A percentile compares a stretch with the other conserved stretches of the same genome.
These are phyloP conservation scores for Ecdyonurus torrentis DNA, from an alignment of 2,888 invertebrate genomes.

Conservation along the genomic window DNA sequence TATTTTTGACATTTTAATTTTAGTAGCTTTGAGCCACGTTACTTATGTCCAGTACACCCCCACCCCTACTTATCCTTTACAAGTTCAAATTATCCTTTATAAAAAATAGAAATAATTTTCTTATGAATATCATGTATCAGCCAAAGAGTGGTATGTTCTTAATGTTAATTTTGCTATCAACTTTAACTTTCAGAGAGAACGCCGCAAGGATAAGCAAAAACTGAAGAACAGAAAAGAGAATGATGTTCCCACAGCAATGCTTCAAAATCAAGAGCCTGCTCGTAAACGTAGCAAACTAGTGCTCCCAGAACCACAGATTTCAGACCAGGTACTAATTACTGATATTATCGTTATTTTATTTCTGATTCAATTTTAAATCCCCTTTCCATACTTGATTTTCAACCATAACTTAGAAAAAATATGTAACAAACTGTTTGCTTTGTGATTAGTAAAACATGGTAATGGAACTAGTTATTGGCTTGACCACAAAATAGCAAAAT, in stretches of 20 bases:
- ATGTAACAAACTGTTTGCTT: too few species aligned
- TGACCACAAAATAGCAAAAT: too few species aligned
- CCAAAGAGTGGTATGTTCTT: neutral
- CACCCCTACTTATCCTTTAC: too few species aligned
- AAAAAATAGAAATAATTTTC: slow-evolving; percentile 6
- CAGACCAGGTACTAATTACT: slow-evolving; percentile 72
- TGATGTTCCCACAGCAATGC: slow-evolving; percentile 80
- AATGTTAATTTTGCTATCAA: slow-evolving; percentile 7
- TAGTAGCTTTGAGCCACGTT: too few species aligned
- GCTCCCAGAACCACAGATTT: slow-evolving; percentile 90
- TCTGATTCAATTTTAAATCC: too few species aligned
- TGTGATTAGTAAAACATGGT: too few species aligned
- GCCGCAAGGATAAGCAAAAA: slow-evolving; percentile 90
- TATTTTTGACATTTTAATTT: too few species aligned
- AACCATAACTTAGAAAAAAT: too few species aligned
- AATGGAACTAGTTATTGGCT: neutral
- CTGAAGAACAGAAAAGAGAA: slow-evolving; percentile 91
- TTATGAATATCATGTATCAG: neutral
- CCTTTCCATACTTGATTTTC: too few species aligned
- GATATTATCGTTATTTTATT: too few species aligned
- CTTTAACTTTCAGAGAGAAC: slow-evolving; percentile 45
- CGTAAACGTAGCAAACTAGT: slow-evolving; percentile 91
- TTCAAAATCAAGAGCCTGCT: slow-evolving; percentile 74
- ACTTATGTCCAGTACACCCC: too few species aligned
- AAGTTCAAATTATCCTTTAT: too few species aligned